Conservation (phyloP, 2,113 vertebrate genomes). For the Bubo bubo region DNA sequence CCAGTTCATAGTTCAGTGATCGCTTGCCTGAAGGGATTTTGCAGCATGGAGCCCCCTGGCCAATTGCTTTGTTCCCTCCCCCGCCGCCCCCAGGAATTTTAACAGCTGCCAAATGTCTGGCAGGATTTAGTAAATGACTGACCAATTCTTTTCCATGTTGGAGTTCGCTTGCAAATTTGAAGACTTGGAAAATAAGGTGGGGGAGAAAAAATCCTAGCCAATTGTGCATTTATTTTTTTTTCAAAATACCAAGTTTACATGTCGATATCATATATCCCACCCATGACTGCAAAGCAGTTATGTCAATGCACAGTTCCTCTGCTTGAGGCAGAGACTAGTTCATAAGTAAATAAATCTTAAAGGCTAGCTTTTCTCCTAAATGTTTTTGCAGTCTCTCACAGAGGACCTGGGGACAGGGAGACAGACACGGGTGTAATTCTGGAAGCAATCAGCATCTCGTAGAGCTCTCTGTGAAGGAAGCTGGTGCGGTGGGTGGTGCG, state of each 20-base stretch:
- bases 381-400: not conserved
- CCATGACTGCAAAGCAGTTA: not conserved
- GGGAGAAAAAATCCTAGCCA: not conserved
- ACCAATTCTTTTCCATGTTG: constrained; percentile 41
- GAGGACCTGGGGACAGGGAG: not conserved
- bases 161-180: not conserved
- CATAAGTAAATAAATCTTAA: not conserved
- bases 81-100: constrained; percentile 9
- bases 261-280: not conserved
- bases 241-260: not conserved
- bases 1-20: not conserved
- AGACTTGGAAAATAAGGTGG: not conserved
- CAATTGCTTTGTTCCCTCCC: constrained; percentile 14
- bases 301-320: constrained; percentile 6
- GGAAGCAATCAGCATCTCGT: not conserved
- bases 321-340: not conserved
- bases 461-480: not conserved
- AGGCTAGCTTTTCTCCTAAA: not conserved
- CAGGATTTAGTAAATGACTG: constrained; percentile 54
- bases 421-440: not conserved
- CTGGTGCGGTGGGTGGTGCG: fast-evolving
- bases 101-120: constrained; percentile 72
- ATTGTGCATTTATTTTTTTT: not conserved
- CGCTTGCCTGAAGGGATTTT: constrained; percentile 28
- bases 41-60: not conserved